Conservation (phyloP, 2,888 invertebrate species). For the Melinaea marsaeus region DNA sequence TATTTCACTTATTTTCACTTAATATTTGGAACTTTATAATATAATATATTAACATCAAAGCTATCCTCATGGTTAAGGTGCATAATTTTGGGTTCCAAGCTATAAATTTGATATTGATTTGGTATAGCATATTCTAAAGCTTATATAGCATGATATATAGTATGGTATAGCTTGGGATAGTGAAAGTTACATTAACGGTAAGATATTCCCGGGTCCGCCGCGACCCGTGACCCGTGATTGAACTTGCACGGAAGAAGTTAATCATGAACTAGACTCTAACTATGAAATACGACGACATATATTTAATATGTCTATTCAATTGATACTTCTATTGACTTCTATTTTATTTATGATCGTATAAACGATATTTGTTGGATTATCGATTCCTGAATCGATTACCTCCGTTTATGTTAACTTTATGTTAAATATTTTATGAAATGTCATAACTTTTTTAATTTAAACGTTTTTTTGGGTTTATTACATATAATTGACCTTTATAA, state of each 20-base stretch:
- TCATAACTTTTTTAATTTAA: too few species aligned
- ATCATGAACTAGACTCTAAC: slow-evolving; percentile 51
- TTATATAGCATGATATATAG: background rate
- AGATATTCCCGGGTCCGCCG: slow-evolving; percentile 25
- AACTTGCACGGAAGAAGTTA: slow-evolving; percentile 72
- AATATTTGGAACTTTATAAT: background rate
- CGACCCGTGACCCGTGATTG: slow-evolving; percentile 59
- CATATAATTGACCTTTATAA: too few species aligned
- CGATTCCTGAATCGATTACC: too few species aligned
- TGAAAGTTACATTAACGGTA: slow-evolving; percentile 30
- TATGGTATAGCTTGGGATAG: slow-evolving; percentile 20
- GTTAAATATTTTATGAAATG: too few species aligned
- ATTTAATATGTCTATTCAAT: slow-evolving; percentile 29
- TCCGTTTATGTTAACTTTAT: too few species aligned
- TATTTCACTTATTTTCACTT: background rate
- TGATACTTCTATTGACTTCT: slow-evolving; percentile 5
- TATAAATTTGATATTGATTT: background rate
- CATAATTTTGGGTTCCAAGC: background rate
- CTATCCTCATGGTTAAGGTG: background rate
- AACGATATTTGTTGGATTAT: too few species aligned
- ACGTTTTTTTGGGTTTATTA: too few species aligned
- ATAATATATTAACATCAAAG: background rate
- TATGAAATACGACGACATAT: slow-evolving; percentile 46
- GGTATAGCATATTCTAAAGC: background rate
- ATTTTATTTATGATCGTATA: background rate